A percentile compares a stretch with the other conserved stretches of the same genome.
Evolutionary conservation across 2,113 vertebrate species (phyloP).

Genomic region (Atrichornis clamosus): DNA sequence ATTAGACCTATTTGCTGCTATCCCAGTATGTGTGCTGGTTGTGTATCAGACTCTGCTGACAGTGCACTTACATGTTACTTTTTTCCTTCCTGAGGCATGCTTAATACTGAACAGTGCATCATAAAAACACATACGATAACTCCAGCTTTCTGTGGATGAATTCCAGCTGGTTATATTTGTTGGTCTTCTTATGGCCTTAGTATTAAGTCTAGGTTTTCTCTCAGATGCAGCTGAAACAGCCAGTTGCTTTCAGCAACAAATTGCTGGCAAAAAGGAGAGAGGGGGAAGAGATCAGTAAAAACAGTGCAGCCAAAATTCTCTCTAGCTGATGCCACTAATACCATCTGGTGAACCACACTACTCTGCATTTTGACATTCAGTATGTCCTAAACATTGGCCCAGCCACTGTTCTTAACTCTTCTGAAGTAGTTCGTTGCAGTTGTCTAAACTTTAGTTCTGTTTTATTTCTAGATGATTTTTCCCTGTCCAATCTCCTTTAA

Average conservation of each 20-base stretch:
- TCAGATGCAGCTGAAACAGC: background rate
- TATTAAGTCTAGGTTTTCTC: background rate
- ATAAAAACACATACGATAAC: background rate
- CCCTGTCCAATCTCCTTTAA: background rate
- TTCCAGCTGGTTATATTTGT: background rate
- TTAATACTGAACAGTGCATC: background rate
- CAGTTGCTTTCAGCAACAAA: background rate
- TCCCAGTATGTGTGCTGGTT: background rate
- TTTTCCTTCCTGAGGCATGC: background rate
- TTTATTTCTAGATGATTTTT: background rate
- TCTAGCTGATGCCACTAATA: background rate
- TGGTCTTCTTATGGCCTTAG: background rate
- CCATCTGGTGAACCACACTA: background rate
- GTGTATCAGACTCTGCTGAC: background rate
- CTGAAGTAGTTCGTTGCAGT: background rate
- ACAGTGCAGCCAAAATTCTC: background rate
- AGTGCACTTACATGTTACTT: background rate
- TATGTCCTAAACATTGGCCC: background rate
- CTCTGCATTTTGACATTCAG: background rate
- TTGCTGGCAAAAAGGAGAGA: background rate
- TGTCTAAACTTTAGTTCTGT: background rate
- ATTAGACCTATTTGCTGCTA: background rate
- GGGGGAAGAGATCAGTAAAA: background rate
- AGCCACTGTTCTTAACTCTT: background rate
- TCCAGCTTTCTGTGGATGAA: background rate